These are phyloP conservation scores for Ophonus ardosiacus DNA, from an alignment of 2,888 invertebrate species.

Conservation along the genomic window DNA sequence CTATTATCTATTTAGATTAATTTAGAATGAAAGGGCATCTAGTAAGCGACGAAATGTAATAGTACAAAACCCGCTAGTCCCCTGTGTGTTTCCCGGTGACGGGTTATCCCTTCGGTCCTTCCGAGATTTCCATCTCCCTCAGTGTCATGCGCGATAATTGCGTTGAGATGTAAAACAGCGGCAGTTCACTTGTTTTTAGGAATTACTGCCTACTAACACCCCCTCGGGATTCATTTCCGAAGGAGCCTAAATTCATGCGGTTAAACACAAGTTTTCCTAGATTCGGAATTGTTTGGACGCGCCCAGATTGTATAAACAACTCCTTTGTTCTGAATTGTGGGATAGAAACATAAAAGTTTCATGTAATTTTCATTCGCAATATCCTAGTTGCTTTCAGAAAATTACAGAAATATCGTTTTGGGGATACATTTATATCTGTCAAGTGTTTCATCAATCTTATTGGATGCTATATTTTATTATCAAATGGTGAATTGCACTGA, in stretches of 20 bases:
- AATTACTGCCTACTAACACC: constrained; percentile 7
- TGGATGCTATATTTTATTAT: not conserved
- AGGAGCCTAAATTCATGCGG: constrained; percentile 32
- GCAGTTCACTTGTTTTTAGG: constrained; percentile 16
- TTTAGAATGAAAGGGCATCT: too few relatives aligned
- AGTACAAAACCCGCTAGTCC: not conserved
- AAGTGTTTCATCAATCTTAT: not conserved
- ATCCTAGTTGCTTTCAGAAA: not conserved
- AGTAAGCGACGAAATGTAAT: not conserved
- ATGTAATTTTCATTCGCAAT: not conserved
- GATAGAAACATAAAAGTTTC: not conserved
- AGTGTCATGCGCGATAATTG: constrained; percentile 30
- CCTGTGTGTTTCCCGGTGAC: not conserved
- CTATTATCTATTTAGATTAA: too few relatives aligned
- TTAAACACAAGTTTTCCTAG: constrained; percentile 12
- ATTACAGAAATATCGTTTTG: not conserved
- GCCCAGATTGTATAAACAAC: not conserved
- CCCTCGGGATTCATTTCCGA: not conserved
- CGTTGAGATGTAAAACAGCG: constrained; percentile 36
- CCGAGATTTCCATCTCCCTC: not conserved
- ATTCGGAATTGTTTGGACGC: not conserved
- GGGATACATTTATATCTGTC: not conserved
- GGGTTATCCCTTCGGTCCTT: constrained; percentile 12
- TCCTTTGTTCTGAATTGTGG: not conserved
- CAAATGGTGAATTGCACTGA: not conserved